A percentile compares a stretch with the other conserved stretches of the same genome.
These are phyloP conservation scores for Antidorcas marsupialis DNA, from an alignment of 2,113 vertebrate species.

Conservation along the genomic window DNA sequence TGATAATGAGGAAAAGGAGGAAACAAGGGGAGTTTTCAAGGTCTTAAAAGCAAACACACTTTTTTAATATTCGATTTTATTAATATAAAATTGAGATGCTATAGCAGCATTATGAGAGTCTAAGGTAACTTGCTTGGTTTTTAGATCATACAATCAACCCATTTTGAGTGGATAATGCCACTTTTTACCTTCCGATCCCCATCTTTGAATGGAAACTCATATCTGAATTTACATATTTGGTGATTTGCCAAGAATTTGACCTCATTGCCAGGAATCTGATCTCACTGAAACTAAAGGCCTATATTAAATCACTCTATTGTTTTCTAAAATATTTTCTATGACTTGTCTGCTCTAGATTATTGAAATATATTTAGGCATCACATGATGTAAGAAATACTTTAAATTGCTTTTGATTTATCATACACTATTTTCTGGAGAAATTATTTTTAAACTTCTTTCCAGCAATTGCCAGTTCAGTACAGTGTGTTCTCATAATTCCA, in stretches of 20 bases:
- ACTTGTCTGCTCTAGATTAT: not conserved
- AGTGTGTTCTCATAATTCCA: slow-evolving; percentile 61
- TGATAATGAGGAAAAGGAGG: not conserved
- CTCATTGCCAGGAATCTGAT: not conserved
- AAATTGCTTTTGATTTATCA: slow-evolving; percentile 3
- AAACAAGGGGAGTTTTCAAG: not conserved
- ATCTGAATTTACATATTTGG: not conserved
- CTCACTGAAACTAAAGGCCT: not conserved
- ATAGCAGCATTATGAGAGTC: not conserved
- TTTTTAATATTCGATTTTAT: not conserved
- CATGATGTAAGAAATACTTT: not conserved
- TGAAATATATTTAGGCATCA: not conserved
- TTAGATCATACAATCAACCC: not conserved
- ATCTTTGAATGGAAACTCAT: not conserved
- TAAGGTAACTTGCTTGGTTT: not conserved
- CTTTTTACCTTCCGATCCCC: not conserved
- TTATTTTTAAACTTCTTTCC: slow-evolving; percentile 38
- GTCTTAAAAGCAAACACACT: not conserved
- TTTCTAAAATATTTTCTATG: not conserved
- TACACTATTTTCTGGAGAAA: slow-evolving; percentile 33
- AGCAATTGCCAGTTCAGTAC: slow-evolving; percentile 38
- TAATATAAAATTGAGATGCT: not conserved
- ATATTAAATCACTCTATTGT: not conserved
- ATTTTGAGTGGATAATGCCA: not conserved
- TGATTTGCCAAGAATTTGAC: slow-evolving; percentile 31